phyloP scores from a whole-genome alignment of 1,140 invertebrate genomes.

The Glossosoma conforme region DNA sequence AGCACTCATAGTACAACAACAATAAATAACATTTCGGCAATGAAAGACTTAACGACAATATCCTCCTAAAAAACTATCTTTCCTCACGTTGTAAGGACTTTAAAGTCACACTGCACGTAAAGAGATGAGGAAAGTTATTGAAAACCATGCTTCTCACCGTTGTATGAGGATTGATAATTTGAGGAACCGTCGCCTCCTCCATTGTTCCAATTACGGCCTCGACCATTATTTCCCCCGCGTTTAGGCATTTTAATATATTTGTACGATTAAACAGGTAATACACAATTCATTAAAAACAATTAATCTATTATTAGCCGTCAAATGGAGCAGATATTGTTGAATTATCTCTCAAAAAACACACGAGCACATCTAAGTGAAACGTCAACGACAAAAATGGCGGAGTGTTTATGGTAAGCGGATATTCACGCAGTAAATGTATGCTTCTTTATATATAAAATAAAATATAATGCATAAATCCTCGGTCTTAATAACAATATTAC shows the following conservation, averaged over 20 bases:
- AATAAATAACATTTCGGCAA: neutral
- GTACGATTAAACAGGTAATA: no score
- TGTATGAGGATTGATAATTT: constrained; percentile 8
- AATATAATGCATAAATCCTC: no score
- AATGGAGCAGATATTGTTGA: no score
- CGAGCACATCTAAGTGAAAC: no score
- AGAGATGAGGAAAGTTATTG: neutral
- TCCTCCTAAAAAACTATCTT: neutral
- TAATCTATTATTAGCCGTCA: no score
- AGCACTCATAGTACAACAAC: neutral
- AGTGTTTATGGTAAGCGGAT: no score
- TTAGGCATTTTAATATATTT: constrained; percentile 43
- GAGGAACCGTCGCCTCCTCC: constrained; percentile 9
- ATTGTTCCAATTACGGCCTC: constrained; percentile 16
- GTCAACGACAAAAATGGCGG: no score
- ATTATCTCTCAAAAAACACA: no score
- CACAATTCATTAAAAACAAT: no score
- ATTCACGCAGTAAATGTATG: no score
- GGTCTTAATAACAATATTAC: no score
- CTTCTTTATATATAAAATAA: no score
- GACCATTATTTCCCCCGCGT: constrained; percentile 39
- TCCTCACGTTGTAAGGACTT: neutral
- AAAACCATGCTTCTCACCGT: constrained; percentile 6
- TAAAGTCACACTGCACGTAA: neutral
- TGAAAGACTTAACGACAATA: neutral